Conservation (phyloP, 2,888 invertebrate species). For the Phymatocera aterrima region DNA sequence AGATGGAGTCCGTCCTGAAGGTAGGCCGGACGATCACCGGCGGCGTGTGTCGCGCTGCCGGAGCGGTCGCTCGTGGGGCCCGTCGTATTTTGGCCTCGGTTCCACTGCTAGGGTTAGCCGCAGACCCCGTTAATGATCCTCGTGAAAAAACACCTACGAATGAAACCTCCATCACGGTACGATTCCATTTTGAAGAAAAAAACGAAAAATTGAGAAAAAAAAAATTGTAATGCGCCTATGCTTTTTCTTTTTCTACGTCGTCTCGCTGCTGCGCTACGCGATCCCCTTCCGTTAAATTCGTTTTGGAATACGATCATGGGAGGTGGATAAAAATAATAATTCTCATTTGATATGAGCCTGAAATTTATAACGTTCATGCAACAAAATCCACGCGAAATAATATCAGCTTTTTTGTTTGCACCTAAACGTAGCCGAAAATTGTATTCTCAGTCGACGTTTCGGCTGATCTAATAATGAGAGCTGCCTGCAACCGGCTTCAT, state of each 20-base stretch:
- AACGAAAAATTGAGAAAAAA: not conserved
- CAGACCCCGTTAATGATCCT: constrained; percentile 50
- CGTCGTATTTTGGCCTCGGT: constrained; percentile 67
- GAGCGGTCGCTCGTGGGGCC: constrained; percentile 67
- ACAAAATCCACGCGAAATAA: too few species aligned
- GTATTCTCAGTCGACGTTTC: not conserved
- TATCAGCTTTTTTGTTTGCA: too few species aligned
- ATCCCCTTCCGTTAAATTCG: too few species aligned
- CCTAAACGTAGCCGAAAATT: too few species aligned
- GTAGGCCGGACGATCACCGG: constrained; percentile 68
- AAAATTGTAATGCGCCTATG: not conserved
- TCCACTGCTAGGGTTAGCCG: constrained; percentile 66
- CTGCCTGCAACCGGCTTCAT: not conserved
- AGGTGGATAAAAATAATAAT: too few species aligned
- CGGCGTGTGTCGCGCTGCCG: constrained; percentile 68
- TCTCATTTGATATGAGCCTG: too few species aligned
- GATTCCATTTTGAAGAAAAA: constrained; percentile 41
- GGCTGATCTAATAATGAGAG: constrained; percentile 3
- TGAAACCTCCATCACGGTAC: constrained; percentile 58
- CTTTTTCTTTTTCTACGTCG: not conserved
- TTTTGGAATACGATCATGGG: too few species aligned
- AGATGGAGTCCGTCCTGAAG: constrained; percentile 69
- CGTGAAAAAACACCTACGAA: constrained; percentile 53
- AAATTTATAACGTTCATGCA: too few species aligned
- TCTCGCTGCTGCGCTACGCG: too few species aligned